A percentile compares a stretch with the other conserved stretches of the same genome.
phyloP scores from a whole-genome alignment of 2,113 vertebrate genomes.

The Chascanopsetta lugubris region DNA sequence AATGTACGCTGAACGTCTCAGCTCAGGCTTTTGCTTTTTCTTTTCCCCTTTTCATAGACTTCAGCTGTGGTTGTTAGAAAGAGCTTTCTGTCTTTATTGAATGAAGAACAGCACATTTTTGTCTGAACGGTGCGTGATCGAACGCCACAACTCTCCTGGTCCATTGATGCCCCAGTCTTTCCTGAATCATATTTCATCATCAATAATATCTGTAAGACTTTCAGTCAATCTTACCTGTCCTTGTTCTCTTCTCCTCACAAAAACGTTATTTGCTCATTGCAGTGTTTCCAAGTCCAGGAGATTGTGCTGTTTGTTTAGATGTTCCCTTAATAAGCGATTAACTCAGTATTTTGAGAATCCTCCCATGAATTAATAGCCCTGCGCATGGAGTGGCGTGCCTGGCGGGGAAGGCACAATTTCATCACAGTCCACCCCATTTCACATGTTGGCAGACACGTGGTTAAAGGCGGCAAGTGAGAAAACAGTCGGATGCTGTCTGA shows the following conservation, averaged over 20 bases:
- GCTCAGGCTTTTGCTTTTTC: too few relatives aligned
- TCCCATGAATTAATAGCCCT: slow-evolving; percentile 20
- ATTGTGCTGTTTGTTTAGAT: slow-evolving; percentile 11
- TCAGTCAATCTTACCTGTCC: slow-evolving; percentile 35
- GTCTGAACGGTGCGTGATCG: too few relatives aligned
- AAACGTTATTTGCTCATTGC: not conserved
- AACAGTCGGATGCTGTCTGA: slow-evolving; percentile 45
- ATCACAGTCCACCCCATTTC: slow-evolving; percentile 35
- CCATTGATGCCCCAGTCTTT: not conserved
- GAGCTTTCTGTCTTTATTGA: not conserved
- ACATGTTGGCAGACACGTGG: slow-evolving; percentile 46
- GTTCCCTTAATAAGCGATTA: slow-evolving; percentile 15
- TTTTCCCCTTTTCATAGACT: too few relatives aligned
- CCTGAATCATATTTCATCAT: not conserved
- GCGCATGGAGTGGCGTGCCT: slow-evolving; percentile 21
- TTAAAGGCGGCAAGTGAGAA: slow-evolving; percentile 16
- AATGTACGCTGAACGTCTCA: too few relatives aligned
- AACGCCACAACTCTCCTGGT: not conserved
- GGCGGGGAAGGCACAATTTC: slow-evolving; percentile 33
- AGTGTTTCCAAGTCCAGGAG: not conserved
- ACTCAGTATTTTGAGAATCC: slow-evolving; percentile 4
- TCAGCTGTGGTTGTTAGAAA: not conserved
- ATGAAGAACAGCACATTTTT: too few relatives aligned
- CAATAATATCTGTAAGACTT: not conserved
- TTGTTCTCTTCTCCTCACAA: slow-evolving; percentile 3